Percentiles rank a stretch among this genome's conserved stretches.
phyloP scores from a whole-genome alignment of 1,140 invertebrate species.

The Thereuonema tuberculata region DNA sequence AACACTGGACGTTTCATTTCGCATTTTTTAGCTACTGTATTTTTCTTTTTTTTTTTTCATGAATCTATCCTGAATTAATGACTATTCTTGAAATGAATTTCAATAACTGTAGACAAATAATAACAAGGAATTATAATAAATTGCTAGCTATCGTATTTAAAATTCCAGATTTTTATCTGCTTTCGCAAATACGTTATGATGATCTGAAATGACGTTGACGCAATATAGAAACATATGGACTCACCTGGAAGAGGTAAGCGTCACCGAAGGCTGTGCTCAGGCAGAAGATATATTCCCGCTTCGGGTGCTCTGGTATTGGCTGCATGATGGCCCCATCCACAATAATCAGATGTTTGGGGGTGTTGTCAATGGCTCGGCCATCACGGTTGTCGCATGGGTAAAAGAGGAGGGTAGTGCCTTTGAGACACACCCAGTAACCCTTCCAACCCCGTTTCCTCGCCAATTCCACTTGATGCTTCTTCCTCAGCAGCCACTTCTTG shows the following conservation, averaged over 20 bases:
- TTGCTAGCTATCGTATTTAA: too few relatives aligned
- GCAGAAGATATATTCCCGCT: slow-evolving; percentile 94
- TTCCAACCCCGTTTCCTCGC: slow-evolving; percentile 93
- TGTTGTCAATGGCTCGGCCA: slow-evolving; percentile 69
- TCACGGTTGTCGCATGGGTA: slow-evolving; percentile 91
- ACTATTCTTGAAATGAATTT: too few relatives aligned
- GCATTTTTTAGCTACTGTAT: too few relatives aligned
- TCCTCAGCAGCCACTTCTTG: slow-evolving; percentile 94
- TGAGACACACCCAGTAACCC: slow-evolving; percentile 94
- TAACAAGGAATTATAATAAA: too few relatives aligned
- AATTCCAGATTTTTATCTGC: too few relatives aligned
- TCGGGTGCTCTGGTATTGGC: slow-evolving; percentile 94
- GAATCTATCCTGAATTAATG: too few relatives aligned
- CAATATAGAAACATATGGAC: too few relatives aligned
- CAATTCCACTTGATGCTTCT: slow-evolving; percentile 91
- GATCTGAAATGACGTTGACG: too few relatives aligned
- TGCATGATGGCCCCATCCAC: slow-evolving; percentile 97
- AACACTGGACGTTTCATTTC: too few relatives aligned
- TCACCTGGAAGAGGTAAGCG: slow-evolving; percentile 91
- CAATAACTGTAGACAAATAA: too few relatives aligned
- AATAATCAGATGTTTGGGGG: slow-evolving; percentile 88
- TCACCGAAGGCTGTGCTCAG: slow-evolving; percentile 95
- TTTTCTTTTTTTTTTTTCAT: too few relatives aligned
- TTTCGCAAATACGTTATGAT: too few relatives aligned
- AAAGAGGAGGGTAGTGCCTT: slow-evolving; percentile 90